Conservation (phyloP, 2,797 vertebrate species). For the Delichon dasypus region DNA sequence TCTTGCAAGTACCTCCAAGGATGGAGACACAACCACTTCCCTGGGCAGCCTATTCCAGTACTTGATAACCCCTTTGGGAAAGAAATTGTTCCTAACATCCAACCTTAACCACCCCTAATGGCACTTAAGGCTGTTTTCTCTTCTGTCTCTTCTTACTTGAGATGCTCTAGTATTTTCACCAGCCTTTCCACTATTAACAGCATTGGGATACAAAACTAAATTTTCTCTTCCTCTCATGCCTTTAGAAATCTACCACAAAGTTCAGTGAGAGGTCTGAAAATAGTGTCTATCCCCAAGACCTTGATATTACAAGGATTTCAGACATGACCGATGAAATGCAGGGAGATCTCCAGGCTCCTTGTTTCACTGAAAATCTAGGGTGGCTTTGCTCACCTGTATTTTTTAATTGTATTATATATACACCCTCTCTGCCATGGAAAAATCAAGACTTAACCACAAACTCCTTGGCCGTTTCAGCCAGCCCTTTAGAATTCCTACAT, state of each 20-base stretch:
- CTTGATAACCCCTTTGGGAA: not conserved
- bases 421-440: not conserved
- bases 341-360: not conserved
- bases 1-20: not conserved
- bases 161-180: not conserved
- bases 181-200: not conserved
- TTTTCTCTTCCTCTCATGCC: not conserved
- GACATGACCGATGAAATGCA: not conserved
- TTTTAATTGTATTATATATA: not conserved
- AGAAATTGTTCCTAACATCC: not conserved
- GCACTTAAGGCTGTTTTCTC: not conserved
- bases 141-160: not conserved
- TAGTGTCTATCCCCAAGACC: not conserved
- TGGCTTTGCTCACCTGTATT: not conserved
- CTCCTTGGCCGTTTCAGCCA: not conserved
- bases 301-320: not conserved
- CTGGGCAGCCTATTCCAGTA: not conserved
- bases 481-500: slow-evolving; percentile 24
- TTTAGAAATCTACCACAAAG: not conserved
- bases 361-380: not conserved
- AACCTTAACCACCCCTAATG: not conserved
- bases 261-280: not conserved
- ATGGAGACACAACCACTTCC: not conserved
- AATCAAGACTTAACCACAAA: not conserved
- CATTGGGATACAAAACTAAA: not conserved